Evolutionary conservation across 2,113 vertebrate genomes (phyloP).

Genomic region (Semicossyphus pulcher): DNA sequence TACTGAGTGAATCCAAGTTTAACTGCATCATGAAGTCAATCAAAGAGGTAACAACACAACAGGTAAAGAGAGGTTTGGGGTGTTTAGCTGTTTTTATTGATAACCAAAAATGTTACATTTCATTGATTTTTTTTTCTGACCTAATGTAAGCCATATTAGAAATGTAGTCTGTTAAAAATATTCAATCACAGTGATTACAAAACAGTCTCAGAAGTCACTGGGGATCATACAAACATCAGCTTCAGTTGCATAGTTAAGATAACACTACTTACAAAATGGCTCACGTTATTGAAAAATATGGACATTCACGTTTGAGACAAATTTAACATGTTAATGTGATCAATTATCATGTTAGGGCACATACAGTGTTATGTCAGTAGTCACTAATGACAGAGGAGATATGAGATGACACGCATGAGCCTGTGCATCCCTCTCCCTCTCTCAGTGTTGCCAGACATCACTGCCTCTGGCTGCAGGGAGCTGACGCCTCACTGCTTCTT

Average conservation of each 20-base stretch:
- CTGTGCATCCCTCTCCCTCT: not conserved
- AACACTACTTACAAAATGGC: not conserved
- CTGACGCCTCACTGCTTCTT: not conserved
- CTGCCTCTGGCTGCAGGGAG: not conserved
- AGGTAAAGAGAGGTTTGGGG: not conserved
- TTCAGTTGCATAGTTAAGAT: slow-evolving; percentile 33
- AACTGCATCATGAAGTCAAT: not conserved
- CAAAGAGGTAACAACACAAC: not conserved
- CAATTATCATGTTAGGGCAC: slow-evolving; percentile 5
- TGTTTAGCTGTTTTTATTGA: slow-evolving; percentile 31
- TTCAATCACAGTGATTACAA: slow-evolving; percentile 23
- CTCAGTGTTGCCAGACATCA: not conserved
- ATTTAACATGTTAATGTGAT: not conserved
- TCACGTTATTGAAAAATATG: not conserved
- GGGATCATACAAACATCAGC: not conserved
- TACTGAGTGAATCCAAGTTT: too few species aligned
- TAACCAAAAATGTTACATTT: slow-evolving; percentile 38
- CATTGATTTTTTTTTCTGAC: slow-evolving; percentile 34
- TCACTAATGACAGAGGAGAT: not conserved
- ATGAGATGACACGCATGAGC: not conserved
- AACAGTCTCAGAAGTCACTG: not conserved
- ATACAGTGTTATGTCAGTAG: not conserved
- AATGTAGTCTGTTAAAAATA: not conserved
- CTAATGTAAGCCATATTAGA: slow-evolving; percentile 55
- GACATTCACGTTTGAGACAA: not conserved